phyloP scores from a whole-genome alignment of 1,140 invertebrate genomes.

The Magallana gigas region DNA sequence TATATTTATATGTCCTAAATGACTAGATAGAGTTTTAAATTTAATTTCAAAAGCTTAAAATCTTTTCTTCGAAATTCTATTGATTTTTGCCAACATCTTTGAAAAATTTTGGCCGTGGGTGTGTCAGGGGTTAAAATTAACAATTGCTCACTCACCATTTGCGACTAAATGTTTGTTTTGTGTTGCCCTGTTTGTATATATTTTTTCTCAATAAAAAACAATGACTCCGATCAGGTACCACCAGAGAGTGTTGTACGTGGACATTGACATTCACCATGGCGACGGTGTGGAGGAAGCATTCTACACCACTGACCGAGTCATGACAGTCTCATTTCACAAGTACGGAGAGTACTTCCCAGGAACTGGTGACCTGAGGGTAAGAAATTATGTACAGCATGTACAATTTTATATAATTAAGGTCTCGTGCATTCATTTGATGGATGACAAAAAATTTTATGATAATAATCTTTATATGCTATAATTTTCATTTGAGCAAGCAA shows the following conservation, averaged over 20 bases:
- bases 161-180: too few relatives aligned
- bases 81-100: too few relatives aligned
- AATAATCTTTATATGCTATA: not conserved
- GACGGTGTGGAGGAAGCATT: conserved; percentile 99
- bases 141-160: not conserved
- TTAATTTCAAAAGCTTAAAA: too few relatives aligned
- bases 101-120: too few relatives aligned
- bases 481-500: too few relatives aligned
- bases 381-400: not conserved
- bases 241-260: conserved; percentile 97
- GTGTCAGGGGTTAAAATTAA: not conserved
- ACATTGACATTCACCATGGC: conserved; percentile 99
- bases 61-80: too few relatives aligned
- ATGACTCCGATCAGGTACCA: conserved; percentile 86
- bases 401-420: not conserved
- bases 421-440: not conserved
- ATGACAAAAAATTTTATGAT: not conserved
- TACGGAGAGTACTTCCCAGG: conserved; percentile 99
- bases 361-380: conserved; percentile 84
- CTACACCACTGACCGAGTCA: conserved; percentile 98
- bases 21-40: too few relatives aligned
- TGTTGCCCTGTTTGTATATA: too few relatives aligned
- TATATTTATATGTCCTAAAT: too few relatives aligned
- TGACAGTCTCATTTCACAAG: conserved; percentile 99
- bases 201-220: too few relatives aligned